Percentiles rank a stretch among this genome's conserved stretches.
phyloP scores from a whole-genome alignment of 2,888 invertebrate species.

The Chydorus sphaericus region DNA sequence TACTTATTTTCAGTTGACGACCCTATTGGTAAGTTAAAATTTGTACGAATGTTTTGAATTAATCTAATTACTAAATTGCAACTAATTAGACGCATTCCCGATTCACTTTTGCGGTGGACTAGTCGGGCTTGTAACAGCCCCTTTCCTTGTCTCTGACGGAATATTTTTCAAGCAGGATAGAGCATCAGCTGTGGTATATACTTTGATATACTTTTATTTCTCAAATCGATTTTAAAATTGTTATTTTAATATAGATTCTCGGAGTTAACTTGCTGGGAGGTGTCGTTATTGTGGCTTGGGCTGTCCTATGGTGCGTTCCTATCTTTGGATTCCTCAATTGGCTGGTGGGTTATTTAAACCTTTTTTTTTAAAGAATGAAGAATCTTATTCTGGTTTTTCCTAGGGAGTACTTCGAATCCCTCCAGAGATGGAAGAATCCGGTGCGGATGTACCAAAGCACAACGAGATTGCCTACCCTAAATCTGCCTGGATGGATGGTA shows the following conservation, averaged over 20 bases:
- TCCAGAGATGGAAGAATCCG: conserved; percentile 15
- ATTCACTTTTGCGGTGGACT: conserved; percentile 38
- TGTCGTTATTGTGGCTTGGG: conserved; percentile 31
- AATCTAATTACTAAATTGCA: too few species aligned
- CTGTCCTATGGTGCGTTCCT: conserved; percentile 25
- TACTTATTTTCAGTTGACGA: conserved; percentile 30
- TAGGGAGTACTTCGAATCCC: neutral
- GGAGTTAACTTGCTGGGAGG: conserved; percentile 32
- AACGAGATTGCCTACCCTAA: conserved; percentile 33
- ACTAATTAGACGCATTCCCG: conserved; percentile 35
- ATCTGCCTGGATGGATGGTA: conserved; percentile 24
- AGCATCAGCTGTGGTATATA: neutral
- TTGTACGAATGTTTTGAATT: too few species aligned
- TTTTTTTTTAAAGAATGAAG: too few species aligned
- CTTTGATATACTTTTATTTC: neutral
- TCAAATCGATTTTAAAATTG: neutral
- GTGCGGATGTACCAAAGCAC: conserved; percentile 33
- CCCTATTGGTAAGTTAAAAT: too few species aligned
- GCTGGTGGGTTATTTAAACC: too few species aligned
- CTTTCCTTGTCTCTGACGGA: conserved; percentile 26
- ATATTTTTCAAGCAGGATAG: conserved; percentile 3
- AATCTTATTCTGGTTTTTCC: too few species aligned
- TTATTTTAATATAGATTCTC: conserved; percentile 24
- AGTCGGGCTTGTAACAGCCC: conserved; percentile 32
- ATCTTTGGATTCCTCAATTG: conserved; percentile 30